Percentiles rank a stretch among this genome's conserved stretches.
Conservation (phyloP, 2,113 vertebrate species). For the Eleginops maclovinus region DNA sequence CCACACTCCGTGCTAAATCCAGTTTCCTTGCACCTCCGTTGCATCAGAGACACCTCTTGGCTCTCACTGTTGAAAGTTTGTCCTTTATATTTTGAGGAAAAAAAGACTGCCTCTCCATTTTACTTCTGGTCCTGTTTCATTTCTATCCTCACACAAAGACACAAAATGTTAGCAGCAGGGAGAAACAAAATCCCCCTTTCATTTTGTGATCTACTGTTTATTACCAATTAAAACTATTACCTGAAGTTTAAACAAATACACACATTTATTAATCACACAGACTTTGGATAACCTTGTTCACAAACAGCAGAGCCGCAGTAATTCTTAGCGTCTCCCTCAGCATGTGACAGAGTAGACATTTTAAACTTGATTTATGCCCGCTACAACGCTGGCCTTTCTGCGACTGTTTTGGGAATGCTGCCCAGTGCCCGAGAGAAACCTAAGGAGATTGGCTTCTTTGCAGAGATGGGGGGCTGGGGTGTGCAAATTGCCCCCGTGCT, state of each 20-base stretch:
- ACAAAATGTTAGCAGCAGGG: neutral
- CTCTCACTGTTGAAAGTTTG: slow-evolving; percentile 29
- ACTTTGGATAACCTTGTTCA: slow-evolving; percentile 53
- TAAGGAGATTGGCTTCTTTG: slow-evolving; percentile 41
- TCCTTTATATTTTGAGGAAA: slow-evolving; percentile 35
- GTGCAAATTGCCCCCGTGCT: slow-evolving; percentile 48
- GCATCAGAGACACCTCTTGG: slow-evolving; percentile 45
- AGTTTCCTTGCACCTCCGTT: slow-evolving; percentile 58
- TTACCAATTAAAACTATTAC: slow-evolving; percentile 1
- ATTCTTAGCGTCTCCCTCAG: slow-evolving; percentile 36
- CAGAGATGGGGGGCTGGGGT: neutral
- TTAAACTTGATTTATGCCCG: slow-evolving; percentile 71
- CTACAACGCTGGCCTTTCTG: slow-evolving; percentile 59
- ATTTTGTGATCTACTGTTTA: neutral
- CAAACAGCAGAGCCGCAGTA: slow-evolving; percentile 34
- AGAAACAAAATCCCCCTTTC: neutral
- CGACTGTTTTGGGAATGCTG: slow-evolving; percentile 68
- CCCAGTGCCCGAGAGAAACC: slow-evolving; percentile 62
- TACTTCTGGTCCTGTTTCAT: neutral
- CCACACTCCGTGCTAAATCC: neutral
- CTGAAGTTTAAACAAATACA: slow-evolving; percentile 27
- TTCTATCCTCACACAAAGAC: neutral
- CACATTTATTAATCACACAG: slow-evolving; percentile 19
- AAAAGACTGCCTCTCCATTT: slow-evolving; percentile 39
- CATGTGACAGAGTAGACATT: slow-evolving; percentile 53